A percentile compares a stretch with the other conserved stretches of the same genome.
Conservation (phyloP, 2,113 vertebrate genomes). For the Tangachromis dhanisi region DNA sequence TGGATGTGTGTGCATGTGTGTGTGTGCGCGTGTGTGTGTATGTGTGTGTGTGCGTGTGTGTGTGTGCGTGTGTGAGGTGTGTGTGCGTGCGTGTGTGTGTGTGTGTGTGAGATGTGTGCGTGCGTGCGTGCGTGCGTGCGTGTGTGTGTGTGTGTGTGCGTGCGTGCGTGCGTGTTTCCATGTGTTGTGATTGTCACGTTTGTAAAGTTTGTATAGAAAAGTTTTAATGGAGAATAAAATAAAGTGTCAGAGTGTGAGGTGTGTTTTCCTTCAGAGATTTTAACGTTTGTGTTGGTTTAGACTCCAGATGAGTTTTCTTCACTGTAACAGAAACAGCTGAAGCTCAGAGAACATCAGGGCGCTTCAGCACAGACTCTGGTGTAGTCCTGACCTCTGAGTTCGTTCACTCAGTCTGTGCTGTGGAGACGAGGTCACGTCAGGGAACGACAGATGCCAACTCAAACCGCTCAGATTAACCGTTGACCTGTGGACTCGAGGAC, state of each 20-base stretch:
- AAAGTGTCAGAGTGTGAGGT: not conserved
- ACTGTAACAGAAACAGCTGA: not conserved
- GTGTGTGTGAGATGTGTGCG: too few species aligned
- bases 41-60: fast-evolving
- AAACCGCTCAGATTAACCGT: not conserved
- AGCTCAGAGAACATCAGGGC: not conserved
- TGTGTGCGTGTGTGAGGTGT: too few species aligned
- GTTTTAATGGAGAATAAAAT: too few species aligned
- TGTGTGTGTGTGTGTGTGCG: fast-evolving
- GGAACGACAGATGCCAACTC: not conserved
- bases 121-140: too few species aligned
- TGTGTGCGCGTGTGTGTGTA: fast-evolving
- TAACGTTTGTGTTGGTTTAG: not conserved
- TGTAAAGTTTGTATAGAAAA: too few species aligned
- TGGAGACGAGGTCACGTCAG: not conserved
- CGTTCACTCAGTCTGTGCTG: not conserved
- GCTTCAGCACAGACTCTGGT: not conserved
- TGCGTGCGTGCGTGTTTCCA: not conserved
- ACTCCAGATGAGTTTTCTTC: not conserved
- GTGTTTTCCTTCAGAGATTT: not conserved
- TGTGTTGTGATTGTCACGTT: too few species aligned
- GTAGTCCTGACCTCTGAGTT: not conserved
- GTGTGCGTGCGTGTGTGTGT: fast-evolving
- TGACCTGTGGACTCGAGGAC: not conserved
- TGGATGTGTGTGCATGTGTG: fast-evolving